Base-by-base conservation (phyloP, 2,113 vertebrate genomes). In the Nannospalax galili region DNA sequence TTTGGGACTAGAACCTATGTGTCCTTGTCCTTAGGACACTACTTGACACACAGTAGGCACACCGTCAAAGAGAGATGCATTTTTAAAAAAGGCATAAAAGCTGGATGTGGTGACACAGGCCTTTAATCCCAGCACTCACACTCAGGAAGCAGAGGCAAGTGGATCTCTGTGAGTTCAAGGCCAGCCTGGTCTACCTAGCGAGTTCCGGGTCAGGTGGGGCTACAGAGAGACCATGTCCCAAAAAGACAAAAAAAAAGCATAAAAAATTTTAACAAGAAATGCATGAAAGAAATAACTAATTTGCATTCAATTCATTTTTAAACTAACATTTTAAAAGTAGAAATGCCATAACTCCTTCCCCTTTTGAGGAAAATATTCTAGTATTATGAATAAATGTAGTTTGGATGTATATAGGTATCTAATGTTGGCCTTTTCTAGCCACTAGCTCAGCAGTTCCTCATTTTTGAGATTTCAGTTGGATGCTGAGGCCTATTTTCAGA, bases 181-280 rank as follows among this genome's bases (percentile, higher is more conserved):
- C n/a, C n/a, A n/a, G n/a, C n/a, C n/a, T n/a, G n/a, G n/a, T n/a
- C n/a, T n/a, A n/a, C n/a, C n/a, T n/a, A n/a, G n/a, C n/a, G n/a
- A n/a, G n/a, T n/a, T n/a, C n/a, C n/a, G n/a, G n/a, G n/a, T n/a
- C n/a, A n/a, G n/a, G n/a, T n/a, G n/a, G n/a, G n/a, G n/a, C n/a
- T n/a, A n/a, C n/a, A n/a, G n/a, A n/a, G n/a, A n/a, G n/a, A n/a
- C n/a, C n/a, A n/a, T n/a, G n/a, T n/a, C n/a, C n/a, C n/a, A n/a
- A n/a, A n/a, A n/a, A n/a, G n/a, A n/a, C n/a, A n/a, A n/a, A n/a
- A n/a, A n/a, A n/a, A n/a, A n/a, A n/a, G n/a, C n/a, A n/a, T n/a
- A n/a, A n/a, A n/a, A n/a, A n/a, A n/a, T n/a, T n/a, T n/a, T 85
- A 30, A 37, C 79, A 80, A 93, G 42, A 94, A 79, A 74, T 75